Evolutionary conservation across 2,888 invertebrate species (phyloP).

Genomic region (Cephalotes varians): DNA sequence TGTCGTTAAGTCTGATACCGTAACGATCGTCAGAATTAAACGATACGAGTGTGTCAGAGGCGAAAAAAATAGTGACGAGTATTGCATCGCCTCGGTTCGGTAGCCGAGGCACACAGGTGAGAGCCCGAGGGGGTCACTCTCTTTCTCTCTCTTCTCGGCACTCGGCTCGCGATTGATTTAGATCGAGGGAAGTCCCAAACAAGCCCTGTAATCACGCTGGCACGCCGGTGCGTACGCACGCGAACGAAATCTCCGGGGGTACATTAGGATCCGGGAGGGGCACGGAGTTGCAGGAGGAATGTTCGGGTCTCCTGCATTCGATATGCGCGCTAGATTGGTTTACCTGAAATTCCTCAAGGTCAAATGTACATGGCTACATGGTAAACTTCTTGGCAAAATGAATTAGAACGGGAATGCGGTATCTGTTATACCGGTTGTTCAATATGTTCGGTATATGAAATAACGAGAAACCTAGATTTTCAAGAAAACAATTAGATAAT

Average conservation of each 20-base stretch:
- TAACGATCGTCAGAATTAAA: background rate
- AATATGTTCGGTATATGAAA: background rate
- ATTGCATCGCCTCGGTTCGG: conserved; percentile 32
- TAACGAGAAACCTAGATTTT: no score
- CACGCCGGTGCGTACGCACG: conserved; percentile 78
- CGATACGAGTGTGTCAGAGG: background rate
- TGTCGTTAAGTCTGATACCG: background rate
- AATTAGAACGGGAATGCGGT: background rate
- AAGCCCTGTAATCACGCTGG: conserved; percentile 80
- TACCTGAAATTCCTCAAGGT: conserved; percentile 12
- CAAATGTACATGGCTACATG: background rate
- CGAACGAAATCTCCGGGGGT: conserved; percentile 74
- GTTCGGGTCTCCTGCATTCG: background rate
- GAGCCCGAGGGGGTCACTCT: conserved; percentile 59
- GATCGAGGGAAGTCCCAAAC: conserved; percentile 73
- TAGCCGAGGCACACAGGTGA: conserved; percentile 35
- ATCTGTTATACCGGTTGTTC: background rate
- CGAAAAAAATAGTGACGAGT: background rate
- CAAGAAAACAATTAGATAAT: background rate
- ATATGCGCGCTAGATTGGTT: background rate
- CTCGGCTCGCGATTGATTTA: conserved; percentile 78
- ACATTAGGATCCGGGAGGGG: conserved; percentile 44
- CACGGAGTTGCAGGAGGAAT: background rate
- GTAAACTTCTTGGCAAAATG: background rate
- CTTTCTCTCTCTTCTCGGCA: conserved; percentile 45